Conservation (phyloP, 2,113 vertebrate species). For the Elaphurus davidianus region DNA sequence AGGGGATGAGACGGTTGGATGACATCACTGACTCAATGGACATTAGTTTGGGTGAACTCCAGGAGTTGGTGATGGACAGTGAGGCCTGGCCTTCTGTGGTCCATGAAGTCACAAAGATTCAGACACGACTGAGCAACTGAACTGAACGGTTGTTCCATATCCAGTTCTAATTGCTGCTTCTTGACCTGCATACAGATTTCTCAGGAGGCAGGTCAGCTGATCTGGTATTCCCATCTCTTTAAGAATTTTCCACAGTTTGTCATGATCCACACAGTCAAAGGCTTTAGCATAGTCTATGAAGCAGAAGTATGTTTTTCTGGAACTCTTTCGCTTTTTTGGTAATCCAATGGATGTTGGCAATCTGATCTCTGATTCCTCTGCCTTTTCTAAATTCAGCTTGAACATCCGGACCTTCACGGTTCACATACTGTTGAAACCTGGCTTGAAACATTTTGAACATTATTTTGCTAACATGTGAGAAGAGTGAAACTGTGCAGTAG, state of each 20-base stretch:
- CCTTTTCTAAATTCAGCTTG: not conserved
- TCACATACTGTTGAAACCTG: not conserved
- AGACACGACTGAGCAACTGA: not conserved
- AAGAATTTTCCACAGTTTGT: not conserved
- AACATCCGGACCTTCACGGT: not conserved
- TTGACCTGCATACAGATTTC: not conserved
- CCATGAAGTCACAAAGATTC: not conserved
- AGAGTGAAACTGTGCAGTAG: not conserved
- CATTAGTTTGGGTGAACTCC: not conserved
- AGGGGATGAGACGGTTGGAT: not conserved
- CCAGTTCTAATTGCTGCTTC: not conserved
- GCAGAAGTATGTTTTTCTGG: not conserved
- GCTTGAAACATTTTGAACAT: not conserved
- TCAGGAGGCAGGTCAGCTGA: not conserved
- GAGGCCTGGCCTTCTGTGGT: not conserved
- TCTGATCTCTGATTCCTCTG: not conserved
- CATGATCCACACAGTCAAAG: not conserved
- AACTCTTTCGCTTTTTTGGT: not conserved
- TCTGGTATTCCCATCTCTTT: not conserved
- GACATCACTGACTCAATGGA: not conserved
- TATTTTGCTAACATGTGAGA: not conserved
- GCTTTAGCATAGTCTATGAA: not conserved
- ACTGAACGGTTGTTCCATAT: not conserved
- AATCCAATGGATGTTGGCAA: not conserved
- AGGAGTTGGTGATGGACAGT: not conserved